Conservation (phyloP, 2,113 vertebrate genomes). For the Serilophus lunatus region DNA sequence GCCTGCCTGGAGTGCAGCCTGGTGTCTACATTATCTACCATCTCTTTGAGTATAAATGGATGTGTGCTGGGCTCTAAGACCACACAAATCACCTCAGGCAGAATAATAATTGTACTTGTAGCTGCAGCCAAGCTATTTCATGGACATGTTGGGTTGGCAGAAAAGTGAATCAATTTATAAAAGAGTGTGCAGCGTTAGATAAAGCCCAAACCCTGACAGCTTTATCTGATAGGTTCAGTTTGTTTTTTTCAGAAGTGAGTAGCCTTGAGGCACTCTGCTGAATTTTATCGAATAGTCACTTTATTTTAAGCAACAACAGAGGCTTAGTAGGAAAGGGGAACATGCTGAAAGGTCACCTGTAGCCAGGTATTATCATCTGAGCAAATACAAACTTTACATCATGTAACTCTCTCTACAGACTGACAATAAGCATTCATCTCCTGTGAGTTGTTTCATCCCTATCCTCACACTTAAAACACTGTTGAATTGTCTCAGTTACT, state of each 20-base stretch:
- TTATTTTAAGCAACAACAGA: constrained; percentile 62
- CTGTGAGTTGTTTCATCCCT: neutral
- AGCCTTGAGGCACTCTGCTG: constrained; percentile 34
- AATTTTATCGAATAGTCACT: constrained; percentile 41
- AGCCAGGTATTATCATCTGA: neutral
- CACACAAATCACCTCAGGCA: constrained; percentile 52
- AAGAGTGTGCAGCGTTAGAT: constrained; percentile 69
- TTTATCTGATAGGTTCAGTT: constrained; percentile 71
- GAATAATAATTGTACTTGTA: constrained; percentile 73
- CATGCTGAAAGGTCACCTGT: constrained; percentile 46
- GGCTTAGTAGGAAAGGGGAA: constrained; percentile 38
- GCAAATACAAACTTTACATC: neutral
- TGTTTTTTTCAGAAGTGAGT: constrained; percentile 60
- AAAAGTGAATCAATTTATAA: constrained; percentile 75
- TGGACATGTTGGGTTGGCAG: constrained; percentile 60
- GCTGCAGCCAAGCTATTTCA: constrained; percentile 69
- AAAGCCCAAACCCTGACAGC: constrained; percentile 52
- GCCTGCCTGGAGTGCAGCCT: neutral
- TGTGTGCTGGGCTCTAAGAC: constrained; percentile 55
- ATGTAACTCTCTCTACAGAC: neutral
- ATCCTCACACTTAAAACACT: neutral
- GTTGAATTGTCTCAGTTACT: neutral
- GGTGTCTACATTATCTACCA: constrained; percentile 29
- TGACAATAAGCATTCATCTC: neutral
- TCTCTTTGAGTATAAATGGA: constrained; percentile 49